Base-by-base conservation (phyloP, 2,797 vertebrate genomes). In the Danio choprae region DNA sequence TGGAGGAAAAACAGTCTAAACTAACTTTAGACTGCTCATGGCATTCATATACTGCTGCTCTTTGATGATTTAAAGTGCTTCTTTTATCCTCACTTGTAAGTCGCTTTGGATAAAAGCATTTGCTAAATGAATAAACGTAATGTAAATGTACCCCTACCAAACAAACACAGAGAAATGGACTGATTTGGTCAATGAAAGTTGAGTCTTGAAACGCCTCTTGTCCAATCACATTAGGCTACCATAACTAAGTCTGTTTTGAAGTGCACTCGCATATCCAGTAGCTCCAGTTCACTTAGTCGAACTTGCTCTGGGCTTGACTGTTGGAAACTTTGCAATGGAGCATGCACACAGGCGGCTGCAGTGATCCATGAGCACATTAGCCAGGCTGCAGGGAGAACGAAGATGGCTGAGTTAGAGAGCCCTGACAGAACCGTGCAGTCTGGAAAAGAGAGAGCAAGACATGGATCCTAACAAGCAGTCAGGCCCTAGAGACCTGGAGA, bases 321-420 rank as follows among this genome's bases (percentile, higher is more conserved):
- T 65, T 72, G 74, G 78, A 84, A 58, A 72, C 15, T 71, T 80
- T 69, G 67, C 72, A 77, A 56, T 80, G 67, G 77, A 41, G 72
- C 56, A 55, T 74, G 70, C 44, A 73, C 82, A 77, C 74, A 63
- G 80, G 51, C 58, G 8, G 69, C 63, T 53, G 59, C 74, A 73
- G 44, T 73, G 81, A 82, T 82, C 81, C 81, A 43, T 77, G 69
- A 72, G 60, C 41, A 48, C 73, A 50, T 75, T 76, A 81, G 56
- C 73, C 53, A 72, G 44, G 48, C 55, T 69, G 44, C 18, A 13
- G 56, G 64, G 70, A 38, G 29, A 41, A 51, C 51, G 50, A 77
- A 55, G 59, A 72, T 15, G 36, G 51, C 58, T 18, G 59, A 72
- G 74, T 46, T 71, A 73, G 18, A 22, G n/a, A 44, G 7, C 12